A percentile compares a stretch with the other conserved stretches of the same genome.
Evolutionary conservation across 2,888 invertebrate genomes (phyloP).

Genomic region (Nysson spinosus): DNA sequence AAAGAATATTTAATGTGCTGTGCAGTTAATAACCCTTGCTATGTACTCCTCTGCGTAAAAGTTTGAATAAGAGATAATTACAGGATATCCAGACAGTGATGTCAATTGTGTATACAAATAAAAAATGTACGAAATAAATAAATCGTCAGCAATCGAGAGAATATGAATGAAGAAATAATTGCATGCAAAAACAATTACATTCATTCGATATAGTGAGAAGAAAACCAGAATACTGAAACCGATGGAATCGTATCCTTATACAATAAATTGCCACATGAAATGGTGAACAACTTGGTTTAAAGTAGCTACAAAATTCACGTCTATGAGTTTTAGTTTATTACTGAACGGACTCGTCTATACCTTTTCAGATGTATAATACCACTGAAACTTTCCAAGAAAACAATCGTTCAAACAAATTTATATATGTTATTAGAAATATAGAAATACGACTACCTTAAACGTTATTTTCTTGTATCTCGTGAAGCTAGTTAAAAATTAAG

Average conservation of each 20-base stretch:
- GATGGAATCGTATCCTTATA: slow-evolving; percentile 6
- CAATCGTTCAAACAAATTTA: slow-evolving; percentile 20
- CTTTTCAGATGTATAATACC: slow-evolving; percentile 18
- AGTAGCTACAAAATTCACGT: slow-evolving; percentile 41
- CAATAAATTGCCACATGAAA: slow-evolving; percentile 47
- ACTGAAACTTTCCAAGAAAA: slow-evolving; percentile 25
- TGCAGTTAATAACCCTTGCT: too few species aligned
- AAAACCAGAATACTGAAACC: slow-evolving; percentile 9
- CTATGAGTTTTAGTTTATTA: slow-evolving; percentile 35
- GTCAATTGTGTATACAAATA: slow-evolving; percentile 5
- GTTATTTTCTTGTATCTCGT: slow-evolving; percentile 17
- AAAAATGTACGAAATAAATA: slow-evolving; percentile 9
- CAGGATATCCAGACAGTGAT: slow-evolving; percentile 5
- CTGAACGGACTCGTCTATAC: slow-evolving; percentile 19
- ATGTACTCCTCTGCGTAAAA: too few species aligned
- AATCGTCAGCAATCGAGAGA: slow-evolving; percentile 13
- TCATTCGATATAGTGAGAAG: slow-evolving; percentile 15
- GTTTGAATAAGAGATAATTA: neutral
- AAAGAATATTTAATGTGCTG: too few species aligned
- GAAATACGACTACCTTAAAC: slow-evolving; percentile 15
- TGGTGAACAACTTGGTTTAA: slow-evolving; percentile 38
- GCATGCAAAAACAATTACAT: slow-evolving; percentile 23
- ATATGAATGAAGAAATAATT: slow-evolving; percentile 6
- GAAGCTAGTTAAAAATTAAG: slow-evolving; percentile 14
- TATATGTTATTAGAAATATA: slow-evolving; percentile 31